Evolutionary conservation across 2,888 invertebrate species (phyloP).

Genomic region (Mythimna impura): DNA sequence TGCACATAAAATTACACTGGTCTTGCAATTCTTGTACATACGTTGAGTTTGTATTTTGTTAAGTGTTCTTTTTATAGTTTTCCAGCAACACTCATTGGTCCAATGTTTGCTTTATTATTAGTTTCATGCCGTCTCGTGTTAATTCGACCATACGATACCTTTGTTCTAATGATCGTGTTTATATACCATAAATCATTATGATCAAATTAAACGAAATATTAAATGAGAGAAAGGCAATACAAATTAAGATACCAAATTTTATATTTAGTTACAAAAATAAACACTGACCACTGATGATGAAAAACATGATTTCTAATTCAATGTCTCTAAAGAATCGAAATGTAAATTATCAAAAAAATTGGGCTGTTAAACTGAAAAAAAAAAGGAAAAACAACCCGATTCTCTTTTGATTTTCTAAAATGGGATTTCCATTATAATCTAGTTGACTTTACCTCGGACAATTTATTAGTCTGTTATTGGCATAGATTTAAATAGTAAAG

Average conservation of each 20-base stretch:
- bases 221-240: not conserved
- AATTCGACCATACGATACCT: constrained; percentile 52
- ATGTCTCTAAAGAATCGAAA: not conserved
- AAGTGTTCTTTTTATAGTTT: constrained; percentile 41
- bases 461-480: not conserved
- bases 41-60: constrained; percentile 73
- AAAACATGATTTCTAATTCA: not conserved
- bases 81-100: constrained; percentile 61
- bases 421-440: not conserved
- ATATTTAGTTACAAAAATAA: not conserved
- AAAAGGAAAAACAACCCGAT: not conserved
- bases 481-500: not conserved
- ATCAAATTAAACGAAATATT: not conserved
- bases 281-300: not conserved
- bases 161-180: constrained; percentile 55
- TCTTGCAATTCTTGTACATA: constrained; percentile 73
- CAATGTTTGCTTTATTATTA: constrained; percentile 69
- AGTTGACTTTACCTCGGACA: not conserved
- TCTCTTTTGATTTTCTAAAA: constrained; percentile 2
- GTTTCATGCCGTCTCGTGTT: constrained; percentile 69
- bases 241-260: not conserved
- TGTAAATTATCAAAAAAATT: not conserved
- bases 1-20: constrained; percentile 26
- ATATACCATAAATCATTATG: constrained; percentile 25
- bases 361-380: not conserved